A percentile compares a stretch with the other conserved stretches of the same genome.
These are phyloP conservation scores for Chloroceryle amazona DNA, from an alignment of 2,797 vertebrate species.

Conservation along the genomic window DNA sequence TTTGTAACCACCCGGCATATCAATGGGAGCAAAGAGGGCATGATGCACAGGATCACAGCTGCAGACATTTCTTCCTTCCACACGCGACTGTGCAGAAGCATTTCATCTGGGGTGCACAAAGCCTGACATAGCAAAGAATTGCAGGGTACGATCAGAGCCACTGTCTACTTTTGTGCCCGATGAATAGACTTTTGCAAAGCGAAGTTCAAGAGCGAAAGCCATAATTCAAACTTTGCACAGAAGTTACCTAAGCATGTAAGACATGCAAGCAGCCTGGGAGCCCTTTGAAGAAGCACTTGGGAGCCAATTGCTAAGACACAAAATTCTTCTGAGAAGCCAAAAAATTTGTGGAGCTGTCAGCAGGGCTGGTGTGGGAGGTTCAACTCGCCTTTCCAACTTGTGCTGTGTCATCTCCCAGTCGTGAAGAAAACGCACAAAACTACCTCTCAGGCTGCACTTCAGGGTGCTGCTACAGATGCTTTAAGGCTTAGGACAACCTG, in stretches of 20 bases:
- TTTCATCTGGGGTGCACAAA: neutral
- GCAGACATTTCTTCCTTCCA: neutral
- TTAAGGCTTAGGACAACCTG: neutral
- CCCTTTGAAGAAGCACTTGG: neutral
- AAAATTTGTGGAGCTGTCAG: rapidly evolving
- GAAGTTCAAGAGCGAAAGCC: neutral
- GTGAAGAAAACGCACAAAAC: neutral
- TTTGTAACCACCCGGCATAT: rapidly evolving
- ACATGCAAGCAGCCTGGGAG: rapidly evolving
- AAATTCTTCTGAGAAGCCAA: neutral
- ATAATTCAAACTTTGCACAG: rapidly evolving
- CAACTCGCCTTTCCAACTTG: neutral
- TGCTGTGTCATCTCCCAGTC: neutral
- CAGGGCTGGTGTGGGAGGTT: neutral
- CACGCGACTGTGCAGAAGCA: rapidly evolving
- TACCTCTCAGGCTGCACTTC: neutral
- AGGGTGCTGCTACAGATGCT: neutral
- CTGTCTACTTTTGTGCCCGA: neutral
- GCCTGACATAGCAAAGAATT: rapidly evolving
- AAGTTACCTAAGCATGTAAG: neutral
- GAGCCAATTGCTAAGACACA: neutral
- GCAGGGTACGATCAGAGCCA: neutral
- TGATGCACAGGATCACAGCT: rapidly evolving
- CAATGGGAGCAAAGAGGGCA: rapidly evolving
- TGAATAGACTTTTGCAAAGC: neutral